Conservation (phyloP, 2,797 vertebrate species). For the Dipus sagitta region DNA sequence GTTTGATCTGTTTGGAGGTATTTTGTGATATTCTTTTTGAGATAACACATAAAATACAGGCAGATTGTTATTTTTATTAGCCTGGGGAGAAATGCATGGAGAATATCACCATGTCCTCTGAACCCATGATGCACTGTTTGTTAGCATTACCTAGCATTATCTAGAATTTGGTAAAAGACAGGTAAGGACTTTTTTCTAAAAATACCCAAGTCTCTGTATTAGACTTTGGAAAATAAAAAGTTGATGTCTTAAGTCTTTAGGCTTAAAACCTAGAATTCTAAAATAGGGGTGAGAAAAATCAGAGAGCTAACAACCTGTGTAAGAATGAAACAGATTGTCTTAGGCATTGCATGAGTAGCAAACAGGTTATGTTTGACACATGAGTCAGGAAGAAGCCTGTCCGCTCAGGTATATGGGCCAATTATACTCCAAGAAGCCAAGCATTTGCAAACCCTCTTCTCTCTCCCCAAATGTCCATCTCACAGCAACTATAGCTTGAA, state of each 20-base stretch:
- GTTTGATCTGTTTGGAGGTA: no score
- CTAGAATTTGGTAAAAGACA: no score
- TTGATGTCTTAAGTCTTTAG: neutral
- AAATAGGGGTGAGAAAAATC: neutral
- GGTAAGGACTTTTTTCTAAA: neutral
- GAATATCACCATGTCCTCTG: neutral
- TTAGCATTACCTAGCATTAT: no score
- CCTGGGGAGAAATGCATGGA: neutral
- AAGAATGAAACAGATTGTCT: neutral
- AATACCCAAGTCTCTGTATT: neutral
- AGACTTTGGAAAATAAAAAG: neutral
- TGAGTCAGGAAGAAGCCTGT: neutral
- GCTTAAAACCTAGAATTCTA: neutral
- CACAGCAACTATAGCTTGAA: neutral
- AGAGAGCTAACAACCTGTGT: neutral
- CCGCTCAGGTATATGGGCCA: accelerated
- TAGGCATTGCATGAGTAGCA: neutral
- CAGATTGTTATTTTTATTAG: neutral
- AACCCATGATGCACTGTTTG: neutral
- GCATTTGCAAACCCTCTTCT: neutral
- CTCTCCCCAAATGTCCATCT: no score
- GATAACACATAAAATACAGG: neutral
- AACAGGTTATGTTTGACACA: neutral
- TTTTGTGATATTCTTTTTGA: neutral
- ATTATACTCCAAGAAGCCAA: neutral